Conservation (phyloP, 2,113 vertebrate species). For the Carassius gibelio region DNA sequence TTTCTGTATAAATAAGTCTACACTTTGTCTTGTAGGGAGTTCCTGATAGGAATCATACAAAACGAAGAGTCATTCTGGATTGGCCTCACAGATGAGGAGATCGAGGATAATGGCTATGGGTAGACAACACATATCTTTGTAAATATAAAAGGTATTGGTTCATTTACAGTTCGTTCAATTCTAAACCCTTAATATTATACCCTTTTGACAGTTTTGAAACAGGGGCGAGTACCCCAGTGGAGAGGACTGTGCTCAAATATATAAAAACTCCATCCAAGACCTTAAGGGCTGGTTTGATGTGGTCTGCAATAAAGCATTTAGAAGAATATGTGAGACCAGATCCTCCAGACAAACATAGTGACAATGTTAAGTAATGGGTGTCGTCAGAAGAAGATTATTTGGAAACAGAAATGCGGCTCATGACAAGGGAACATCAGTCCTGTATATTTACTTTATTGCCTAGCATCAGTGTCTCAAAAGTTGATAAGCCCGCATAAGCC, state of each 20-base stretch:
- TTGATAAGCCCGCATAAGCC: background rate
- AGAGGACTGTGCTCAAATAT: constrained; percentile 58
- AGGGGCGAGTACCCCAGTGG: background rate
- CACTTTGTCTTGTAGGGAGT: background rate
- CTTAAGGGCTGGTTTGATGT: background rate
- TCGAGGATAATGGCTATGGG: constrained; percentile 60
- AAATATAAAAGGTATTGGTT: accelerated
- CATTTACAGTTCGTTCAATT: background rate
- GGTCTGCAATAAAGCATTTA: accelerated
- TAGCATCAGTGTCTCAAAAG: no score
- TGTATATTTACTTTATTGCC: background rate
- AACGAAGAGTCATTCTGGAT: constrained; percentile 54
- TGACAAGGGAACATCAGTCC: background rate
- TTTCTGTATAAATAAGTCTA: background rate
- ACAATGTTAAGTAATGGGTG: background rate
- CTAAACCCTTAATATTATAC: background rate
- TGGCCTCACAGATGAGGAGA: constrained; percentile 46
- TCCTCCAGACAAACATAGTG: background rate
- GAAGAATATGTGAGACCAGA: constrained; percentile 59
- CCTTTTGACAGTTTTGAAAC: background rate
- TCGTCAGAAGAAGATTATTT: no score
- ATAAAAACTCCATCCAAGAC: no score
- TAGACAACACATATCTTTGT: constrained; percentile 51
- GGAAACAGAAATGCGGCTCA: background rate
- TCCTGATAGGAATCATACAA: background rate